Percentiles rank a stretch among this genome's conserved stretches.
phyloP scores from a whole-genome alignment of 2,888 invertebrate genomes.

The Himalopsyche kuldschensis region DNA sequence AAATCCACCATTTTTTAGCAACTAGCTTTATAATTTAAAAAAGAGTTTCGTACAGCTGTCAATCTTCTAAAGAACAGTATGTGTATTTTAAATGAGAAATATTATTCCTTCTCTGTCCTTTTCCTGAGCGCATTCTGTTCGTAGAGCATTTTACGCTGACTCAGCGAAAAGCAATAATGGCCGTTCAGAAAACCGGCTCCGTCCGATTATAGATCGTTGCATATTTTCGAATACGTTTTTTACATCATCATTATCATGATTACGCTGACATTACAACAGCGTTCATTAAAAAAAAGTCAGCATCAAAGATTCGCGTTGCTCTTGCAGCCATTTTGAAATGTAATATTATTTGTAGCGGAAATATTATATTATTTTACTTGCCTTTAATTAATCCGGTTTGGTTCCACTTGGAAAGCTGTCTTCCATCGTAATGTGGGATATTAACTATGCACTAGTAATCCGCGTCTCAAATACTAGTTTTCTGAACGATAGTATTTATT shows the following conservation, averaged over 20 bases:
- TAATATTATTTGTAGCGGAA: not conserved
- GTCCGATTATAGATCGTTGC: not conserved
- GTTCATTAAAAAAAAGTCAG: not conserved
- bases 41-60: too few species aligned
- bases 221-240: not conserved
- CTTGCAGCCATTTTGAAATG: not conserved
- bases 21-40: too few species aligned
- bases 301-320: not conserved
- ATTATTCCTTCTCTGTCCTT: not conserved
- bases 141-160: not conserved
- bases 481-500: too few species aligned
- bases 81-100: too few species aligned
- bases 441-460: not conserved
- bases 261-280: not conserved
- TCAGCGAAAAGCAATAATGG: not conserved
- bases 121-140: not conserved
- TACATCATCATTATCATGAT: not conserved
- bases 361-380: not conserved
- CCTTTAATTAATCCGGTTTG: not conserved
- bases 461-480: not conserved
- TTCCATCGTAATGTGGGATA: not conserved
- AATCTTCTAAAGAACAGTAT: too few species aligned
- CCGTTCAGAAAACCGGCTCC: not conserved
- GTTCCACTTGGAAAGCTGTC: not conserved
- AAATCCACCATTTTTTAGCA: too few species aligned